phyloP scores from a whole-genome alignment of 2,797 vertebrate genomes.

The Tangara arthus region DNA sequence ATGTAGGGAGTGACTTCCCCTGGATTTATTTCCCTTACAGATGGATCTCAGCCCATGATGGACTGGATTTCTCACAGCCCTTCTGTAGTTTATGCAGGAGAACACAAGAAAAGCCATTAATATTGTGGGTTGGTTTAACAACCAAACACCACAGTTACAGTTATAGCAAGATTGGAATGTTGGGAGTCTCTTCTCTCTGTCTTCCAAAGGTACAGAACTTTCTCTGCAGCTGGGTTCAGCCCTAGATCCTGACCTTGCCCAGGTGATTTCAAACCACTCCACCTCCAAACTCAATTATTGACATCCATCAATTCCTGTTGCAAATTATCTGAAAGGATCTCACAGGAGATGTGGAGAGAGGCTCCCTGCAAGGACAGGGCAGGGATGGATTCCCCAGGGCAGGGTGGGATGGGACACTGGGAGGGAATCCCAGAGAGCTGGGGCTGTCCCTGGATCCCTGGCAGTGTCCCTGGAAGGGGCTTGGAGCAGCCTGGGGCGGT shows the following conservation, averaged over 20 bases:
- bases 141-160: background rate
- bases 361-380: too few relatives aligned
- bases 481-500: too few relatives aligned
- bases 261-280: background rate
- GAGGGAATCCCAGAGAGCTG: background rate
- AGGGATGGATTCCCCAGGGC: background rate
- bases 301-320: accelerated
- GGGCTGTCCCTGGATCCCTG: background rate
- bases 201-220: background rate
- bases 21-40: background rate
- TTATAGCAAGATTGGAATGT: too few relatives aligned
- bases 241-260: background rate
- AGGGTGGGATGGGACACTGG: accelerated
- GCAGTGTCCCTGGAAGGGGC: background rate
- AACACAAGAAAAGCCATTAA: background rate
- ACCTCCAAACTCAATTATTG: background rate
- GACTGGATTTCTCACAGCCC: background rate
- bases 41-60: background rate
- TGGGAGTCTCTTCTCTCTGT: background rate
- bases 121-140: background rate
- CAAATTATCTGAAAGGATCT: background rate
- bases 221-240: background rate
- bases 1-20: background rate
- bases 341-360: background rate
- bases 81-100: background rate